Evolutionary conservation across 2,113 vertebrate species (phyloP).

Genomic region (Plecturocebus donacophilus): DNA sequence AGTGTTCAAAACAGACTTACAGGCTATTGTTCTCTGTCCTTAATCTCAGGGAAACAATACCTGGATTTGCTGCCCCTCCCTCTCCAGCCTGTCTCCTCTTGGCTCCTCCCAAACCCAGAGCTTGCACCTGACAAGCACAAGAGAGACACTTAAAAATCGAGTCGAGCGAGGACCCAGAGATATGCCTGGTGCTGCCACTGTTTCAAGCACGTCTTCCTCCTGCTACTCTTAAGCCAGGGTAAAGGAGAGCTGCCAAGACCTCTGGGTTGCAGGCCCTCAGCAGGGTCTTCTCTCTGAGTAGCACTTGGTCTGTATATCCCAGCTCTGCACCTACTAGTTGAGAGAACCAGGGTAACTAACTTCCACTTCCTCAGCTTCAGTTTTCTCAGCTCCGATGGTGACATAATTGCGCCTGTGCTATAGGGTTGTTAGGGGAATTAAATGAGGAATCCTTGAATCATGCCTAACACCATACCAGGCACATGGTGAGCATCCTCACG

Average conservation of each 20-base stretch:
- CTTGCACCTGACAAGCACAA: conserved; percentile 53
- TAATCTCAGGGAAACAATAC: conserved; percentile 46
- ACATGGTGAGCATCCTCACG: too few relatives aligned
- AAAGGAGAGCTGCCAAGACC: too few relatives aligned
- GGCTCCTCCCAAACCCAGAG: background rate
- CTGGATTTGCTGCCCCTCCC: background rate
- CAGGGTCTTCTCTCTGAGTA: background rate
- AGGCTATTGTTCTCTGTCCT: conserved; percentile 60
- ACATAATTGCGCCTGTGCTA: background rate
- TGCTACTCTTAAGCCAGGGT: background rate
- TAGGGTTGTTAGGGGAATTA: background rate
- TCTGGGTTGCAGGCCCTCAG: fast-evolving
- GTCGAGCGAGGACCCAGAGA: conserved; percentile 26
- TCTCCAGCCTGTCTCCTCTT: background rate
- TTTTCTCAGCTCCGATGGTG: background rate
- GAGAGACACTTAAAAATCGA: background rate
- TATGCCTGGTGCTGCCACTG: background rate
- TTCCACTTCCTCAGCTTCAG: background rate
- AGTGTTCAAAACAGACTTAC: background rate
- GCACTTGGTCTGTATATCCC: background rate
- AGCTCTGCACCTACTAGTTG: background rate
- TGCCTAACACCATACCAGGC: background rate
- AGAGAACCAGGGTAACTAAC: background rate
- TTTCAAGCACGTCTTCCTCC: conserved; percentile 51
- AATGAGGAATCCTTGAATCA: background rate